phyloP scores from a whole-genome alignment of 2,888 invertebrate genomes.

The Zootermopsis nevadensis region DNA sequence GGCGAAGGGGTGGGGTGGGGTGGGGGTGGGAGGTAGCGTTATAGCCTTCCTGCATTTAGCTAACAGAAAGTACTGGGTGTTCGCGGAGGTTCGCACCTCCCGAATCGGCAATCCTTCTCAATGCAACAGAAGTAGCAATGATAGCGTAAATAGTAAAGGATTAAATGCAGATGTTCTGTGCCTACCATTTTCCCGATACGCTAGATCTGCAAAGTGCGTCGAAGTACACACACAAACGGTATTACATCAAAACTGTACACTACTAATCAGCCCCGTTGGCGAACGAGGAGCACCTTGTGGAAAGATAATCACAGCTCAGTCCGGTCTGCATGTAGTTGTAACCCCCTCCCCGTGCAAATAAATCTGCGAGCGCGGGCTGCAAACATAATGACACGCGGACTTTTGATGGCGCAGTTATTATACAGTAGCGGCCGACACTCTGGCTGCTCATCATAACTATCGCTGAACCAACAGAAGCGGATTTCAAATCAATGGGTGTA shows the following conservation, averaged over 20 bases:
- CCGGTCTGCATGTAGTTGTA: neutral
- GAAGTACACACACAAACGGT: neutral
- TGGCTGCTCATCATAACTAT: constrained; percentile 50
- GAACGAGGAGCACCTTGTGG: constrained; percentile 10
- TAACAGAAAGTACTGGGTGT: constrained; percentile 40
- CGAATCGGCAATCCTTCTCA: neutral
- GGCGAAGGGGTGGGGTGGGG: constrained; percentile 33
- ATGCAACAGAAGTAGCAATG: too few relatives aligned
- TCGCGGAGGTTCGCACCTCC: neutral
- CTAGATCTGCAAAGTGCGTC: too few relatives aligned
- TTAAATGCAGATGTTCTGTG: too few relatives aligned
- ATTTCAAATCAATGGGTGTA: constrained; percentile 53
- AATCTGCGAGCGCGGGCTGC: constrained; percentile 44
- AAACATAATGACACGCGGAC: constrained; percentile 51
- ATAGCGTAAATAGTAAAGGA: too few relatives aligned
- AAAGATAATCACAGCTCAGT: constrained; percentile 1
- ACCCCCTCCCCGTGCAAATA: constrained; percentile 35
- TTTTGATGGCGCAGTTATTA: constrained; percentile 52
- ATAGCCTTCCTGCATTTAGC: constrained; percentile 38
- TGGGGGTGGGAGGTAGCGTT: constrained; percentile 38
- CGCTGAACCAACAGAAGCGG: constrained; percentile 49
- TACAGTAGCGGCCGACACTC: constrained; percentile 41
- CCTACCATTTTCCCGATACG: too few relatives aligned
- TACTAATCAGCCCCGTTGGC: neutral
- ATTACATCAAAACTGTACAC: neutral